Evolutionary conservation across 2,888 invertebrate species (phyloP), one percentile per base, ranked within the genome.

Genomic region (Boloria euphrosyne): DNA sequence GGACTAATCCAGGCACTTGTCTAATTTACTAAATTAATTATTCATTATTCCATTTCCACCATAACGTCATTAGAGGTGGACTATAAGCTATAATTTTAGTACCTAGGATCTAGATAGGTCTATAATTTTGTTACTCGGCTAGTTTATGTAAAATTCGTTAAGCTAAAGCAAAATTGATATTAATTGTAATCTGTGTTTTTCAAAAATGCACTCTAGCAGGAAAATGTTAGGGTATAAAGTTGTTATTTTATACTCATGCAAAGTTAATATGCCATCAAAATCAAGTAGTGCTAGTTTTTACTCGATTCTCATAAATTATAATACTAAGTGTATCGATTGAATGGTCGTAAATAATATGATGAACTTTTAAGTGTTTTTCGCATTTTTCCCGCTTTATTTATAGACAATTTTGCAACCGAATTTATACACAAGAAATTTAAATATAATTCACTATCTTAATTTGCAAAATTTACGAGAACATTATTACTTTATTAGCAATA

Each of bases 201-300:
- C n/a, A 43, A 64, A 51, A 46, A 16, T 52, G 31, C 4, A 13
- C 54, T 54, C 18, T 60, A 60, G 38, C 0, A 3, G 0, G 13
- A 2, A 13, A 0, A 0, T 0, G 4, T 27, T 64, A 60, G 44
- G n/a, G 53, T 43, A 17, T 13, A 31, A 44, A 64, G 7, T 62
- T 18, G 10, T 2, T 6, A 31, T 53, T 14, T 49, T 44, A 10
- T 7, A 18, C 5, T 46, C 3, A 43, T 18, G 50, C 17, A 50
- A 52, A 58, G 31, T 10, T 38, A 65, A 53, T 27, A 16, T 16
- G 31, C 44, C 49, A 58, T 47, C 61, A 62, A 62, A 66, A 54
- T 52, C 66, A 55, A 60, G 62, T 66, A 44, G 18, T 59, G 63
- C 66, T 54, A 66, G 62, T 68, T 68, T 66, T 68, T 66, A 44